These are phyloP conservation scores for Tetragnatha versicolor DNA, from an alignment of 1,140 invertebrate genomes.

Conservation along the genomic window DNA sequence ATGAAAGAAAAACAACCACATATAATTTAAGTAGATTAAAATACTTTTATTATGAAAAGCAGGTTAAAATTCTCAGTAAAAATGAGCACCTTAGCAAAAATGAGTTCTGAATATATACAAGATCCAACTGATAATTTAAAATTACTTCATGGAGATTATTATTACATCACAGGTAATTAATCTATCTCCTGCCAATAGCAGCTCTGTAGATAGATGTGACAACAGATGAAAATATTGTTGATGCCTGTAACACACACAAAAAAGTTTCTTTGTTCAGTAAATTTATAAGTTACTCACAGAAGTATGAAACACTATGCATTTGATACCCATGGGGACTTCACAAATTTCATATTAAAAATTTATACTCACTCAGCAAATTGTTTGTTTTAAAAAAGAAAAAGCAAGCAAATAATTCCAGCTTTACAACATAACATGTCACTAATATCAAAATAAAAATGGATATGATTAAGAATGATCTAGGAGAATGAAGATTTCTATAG, in stretches of 20 bases:
- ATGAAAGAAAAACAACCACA: background rate
- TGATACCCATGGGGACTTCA: too few relatives aligned
- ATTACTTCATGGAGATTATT: slow-evolving; percentile 4
- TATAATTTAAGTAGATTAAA: background rate
- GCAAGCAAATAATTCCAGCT: background rate
- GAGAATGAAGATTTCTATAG: too few relatives aligned
- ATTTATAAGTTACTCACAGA: background rate
- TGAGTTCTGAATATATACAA: slow-evolving; percentile 35
- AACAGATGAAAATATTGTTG: slow-evolving; percentile 14
- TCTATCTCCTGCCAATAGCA: slow-evolving; percentile 15
- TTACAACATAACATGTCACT: too few relatives aligned
- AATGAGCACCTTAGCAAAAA: slow-evolving; percentile 40
- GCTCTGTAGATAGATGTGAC: slow-evolving; percentile 5
- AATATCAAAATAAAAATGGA: too few relatives aligned
- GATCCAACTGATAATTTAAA: slow-evolving; percentile 8
- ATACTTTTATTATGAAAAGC: slow-evolving; percentile 48
- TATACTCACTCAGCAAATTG: too few relatives aligned
- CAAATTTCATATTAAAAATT: too few relatives aligned
- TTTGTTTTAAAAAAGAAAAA: background rate
- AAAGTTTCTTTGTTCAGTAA: background rate
- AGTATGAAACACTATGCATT: background rate
- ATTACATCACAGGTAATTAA: slow-evolving; percentile 7
- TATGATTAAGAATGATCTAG: too few relatives aligned
- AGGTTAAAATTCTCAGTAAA: slow-evolving; percentile 36
- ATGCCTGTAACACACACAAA: background rate